phyloP scores from a whole-genome alignment of 2,113 vertebrate genomes.

The Gobius niger region DNA sequence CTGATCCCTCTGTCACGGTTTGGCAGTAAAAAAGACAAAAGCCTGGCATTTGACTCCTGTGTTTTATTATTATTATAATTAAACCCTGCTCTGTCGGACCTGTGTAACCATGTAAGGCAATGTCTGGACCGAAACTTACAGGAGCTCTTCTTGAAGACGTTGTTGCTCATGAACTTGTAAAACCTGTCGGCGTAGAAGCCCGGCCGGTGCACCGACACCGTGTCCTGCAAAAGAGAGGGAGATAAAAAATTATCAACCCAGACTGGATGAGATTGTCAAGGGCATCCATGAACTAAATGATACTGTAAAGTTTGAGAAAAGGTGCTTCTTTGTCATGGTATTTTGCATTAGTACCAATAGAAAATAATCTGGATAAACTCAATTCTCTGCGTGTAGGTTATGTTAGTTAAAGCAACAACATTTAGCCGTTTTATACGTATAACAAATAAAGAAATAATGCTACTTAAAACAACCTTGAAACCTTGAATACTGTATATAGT shows the following conservation, averaged over 20 bases:
- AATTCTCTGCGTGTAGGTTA: too few species aligned
- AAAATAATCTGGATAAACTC: too few species aligned
- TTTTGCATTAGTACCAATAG: too few species aligned
- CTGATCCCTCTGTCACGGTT: constrained; percentile 38
- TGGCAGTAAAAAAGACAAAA: constrained; percentile 31
- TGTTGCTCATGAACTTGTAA: constrained; percentile 97
- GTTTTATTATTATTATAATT: not conserved
- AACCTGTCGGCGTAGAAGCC: constrained; percentile 97
- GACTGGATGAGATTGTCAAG: constrained; percentile 30
- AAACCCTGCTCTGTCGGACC: constrained; percentile 16
- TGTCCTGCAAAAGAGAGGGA: constrained; percentile 81
- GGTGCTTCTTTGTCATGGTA: too few species aligned
- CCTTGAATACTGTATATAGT: too few species aligned
- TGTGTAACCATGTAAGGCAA: constrained; percentile 62
- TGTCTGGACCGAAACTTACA: constrained; percentile 80
- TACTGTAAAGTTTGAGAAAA: not conserved
- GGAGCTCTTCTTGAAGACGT: constrained; percentile 92
- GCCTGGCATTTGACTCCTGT: constrained; percentile 27
- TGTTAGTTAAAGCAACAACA: too few species aligned
- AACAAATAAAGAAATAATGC: too few species aligned
- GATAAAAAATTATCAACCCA: constrained; percentile 30
- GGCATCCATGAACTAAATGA: not conserved
- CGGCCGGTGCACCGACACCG: constrained; percentile 94
- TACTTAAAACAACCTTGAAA: too few species aligned
- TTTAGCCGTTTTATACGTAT: too few species aligned